A percentile compares a stretch with the other conserved stretches of the same genome.
Evolutionary conservation across 2,113 vertebrate species (phyloP).

Genomic region (Saguinus imperator): DNA sequence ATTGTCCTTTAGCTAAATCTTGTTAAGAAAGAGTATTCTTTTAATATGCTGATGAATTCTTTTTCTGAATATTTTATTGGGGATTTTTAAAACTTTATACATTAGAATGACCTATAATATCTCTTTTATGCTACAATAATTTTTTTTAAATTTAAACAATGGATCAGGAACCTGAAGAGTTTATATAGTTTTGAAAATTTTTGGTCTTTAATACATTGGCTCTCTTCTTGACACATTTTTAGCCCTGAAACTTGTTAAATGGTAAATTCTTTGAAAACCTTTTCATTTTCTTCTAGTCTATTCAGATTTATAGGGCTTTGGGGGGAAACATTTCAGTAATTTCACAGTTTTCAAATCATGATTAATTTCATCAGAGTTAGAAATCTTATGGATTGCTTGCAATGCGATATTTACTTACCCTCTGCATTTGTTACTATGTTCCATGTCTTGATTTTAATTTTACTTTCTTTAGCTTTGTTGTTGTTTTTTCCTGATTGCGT

Average conservation of each 20-base stretch:
- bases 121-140: not conserved
- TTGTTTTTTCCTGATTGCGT: not conserved
- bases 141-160: not conserved
- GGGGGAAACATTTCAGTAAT: not conserved
- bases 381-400: not conserved
- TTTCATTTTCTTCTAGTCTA: not conserved
- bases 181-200: not conserved
- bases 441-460: not conserved
- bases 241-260: not conserved
- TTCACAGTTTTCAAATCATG: not conserved
- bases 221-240: not conserved
- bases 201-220: not conserved
- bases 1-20: not conserved
- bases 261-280: not conserved
- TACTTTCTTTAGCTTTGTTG: slow-evolving; percentile 1
- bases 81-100: not conserved
- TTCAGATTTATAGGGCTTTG: not conserved
- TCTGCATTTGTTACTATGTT: not conserved
- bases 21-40: not conserved
- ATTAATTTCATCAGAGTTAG: not conserved
- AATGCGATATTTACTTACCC: not conserved
- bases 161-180: not conserved
- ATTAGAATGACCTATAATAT: not conserved
- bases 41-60: not conserved
- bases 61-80: slow-evolving; percentile 8